A percentile compares a stretch with the other conserved stretches of the same genome.
phyloP scores from a whole-genome alignment of 2,888 invertebrate species.

The Emmelina monodactyla region DNA sequence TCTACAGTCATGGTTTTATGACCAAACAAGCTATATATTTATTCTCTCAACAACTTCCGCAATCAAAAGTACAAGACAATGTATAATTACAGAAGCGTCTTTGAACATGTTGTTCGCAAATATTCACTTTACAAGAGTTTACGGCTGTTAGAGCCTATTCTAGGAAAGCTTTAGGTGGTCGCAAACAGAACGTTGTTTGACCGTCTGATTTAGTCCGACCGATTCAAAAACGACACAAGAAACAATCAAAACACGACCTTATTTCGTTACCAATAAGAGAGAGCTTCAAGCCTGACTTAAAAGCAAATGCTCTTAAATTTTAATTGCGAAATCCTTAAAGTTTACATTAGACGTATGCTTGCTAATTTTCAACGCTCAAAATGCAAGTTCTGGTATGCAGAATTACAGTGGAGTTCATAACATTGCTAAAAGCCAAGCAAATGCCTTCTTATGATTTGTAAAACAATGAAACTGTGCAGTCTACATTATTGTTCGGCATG shows the following conservation, averaged over 20 bases:
- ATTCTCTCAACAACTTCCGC: not conserved
- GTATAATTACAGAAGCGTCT: not conserved
- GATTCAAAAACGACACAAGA: conserved; percentile 14
- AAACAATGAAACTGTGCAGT: conserved; percentile 1
- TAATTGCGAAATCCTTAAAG: conserved; percentile 44
- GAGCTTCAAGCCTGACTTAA: not conserved
- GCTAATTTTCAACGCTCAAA: conserved; percentile 39
- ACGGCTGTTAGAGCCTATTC: conserved; percentile 21
- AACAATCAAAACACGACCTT: conserved; percentile 20
- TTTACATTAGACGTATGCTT: conserved; percentile 36
- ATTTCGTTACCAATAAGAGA: conserved; percentile 13
- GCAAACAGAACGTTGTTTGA: conserved; percentile 55
- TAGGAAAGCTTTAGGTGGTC: conserved; percentile 56
- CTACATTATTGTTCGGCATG: no score
- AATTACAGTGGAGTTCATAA: not conserved
- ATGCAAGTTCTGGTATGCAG: not conserved
- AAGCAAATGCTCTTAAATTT: conserved; percentile 20
- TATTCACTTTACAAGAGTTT: not conserved
- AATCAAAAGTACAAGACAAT: not conserved
- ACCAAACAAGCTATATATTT: not conserved
- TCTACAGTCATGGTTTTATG: no score
- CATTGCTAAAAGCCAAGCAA: not conserved
- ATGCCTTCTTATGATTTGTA: not conserved
- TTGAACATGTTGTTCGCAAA: not conserved
- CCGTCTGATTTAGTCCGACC: conserved; percentile 44